These are phyloP conservation scores for Zaprionus lineosus DNA, from an alignment of 2,888 invertebrate species.

Conservation along the genomic window DNA sequence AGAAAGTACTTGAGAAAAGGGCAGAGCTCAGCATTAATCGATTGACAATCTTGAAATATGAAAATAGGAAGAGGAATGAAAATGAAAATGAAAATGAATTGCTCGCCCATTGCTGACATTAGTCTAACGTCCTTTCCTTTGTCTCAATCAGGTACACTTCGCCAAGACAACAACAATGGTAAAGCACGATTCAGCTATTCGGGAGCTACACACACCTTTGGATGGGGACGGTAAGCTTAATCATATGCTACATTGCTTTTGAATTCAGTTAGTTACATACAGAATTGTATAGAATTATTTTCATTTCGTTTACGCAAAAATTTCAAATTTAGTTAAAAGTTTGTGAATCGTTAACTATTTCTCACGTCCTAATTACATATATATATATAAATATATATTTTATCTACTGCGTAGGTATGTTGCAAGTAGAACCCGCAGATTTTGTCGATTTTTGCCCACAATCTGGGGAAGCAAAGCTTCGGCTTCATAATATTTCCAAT, in stretches of 20 bases:
- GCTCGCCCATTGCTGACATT: too few relatives aligned
- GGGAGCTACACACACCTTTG: slow-evolving; percentile 71
- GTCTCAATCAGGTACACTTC: slow-evolving; percentile 85
- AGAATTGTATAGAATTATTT: background rate
- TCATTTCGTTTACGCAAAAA: slow-evolving; percentile 13
- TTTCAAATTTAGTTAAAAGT: slow-evolving; percentile 31
- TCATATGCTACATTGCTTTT: slow-evolving; percentile 18
- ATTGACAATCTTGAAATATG: slow-evolving; percentile 23
- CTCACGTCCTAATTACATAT: slow-evolving; percentile 5
- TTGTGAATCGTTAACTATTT: slow-evolving; percentile 12
- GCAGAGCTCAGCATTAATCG: slow-evolving; percentile 56
- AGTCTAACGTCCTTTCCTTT: slow-evolving; percentile 17
- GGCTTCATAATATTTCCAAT: slow-evolving; percentile 88
- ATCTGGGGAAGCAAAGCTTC: slow-evolving; percentile 82
- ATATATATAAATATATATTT: slow-evolving; percentile 13
- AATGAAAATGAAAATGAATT: too few relatives aligned
- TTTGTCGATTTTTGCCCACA: slow-evolving; percentile 87
- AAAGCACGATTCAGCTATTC: slow-evolving; percentile 83
- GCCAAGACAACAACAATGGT: slow-evolving; percentile 83
- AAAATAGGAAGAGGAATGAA: slow-evolving; percentile 1
- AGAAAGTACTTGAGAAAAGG: slow-evolving; percentile 35
- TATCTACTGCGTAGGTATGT: slow-evolving; percentile 83
- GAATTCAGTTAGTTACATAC: slow-evolving; percentile 23
- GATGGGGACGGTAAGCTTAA: slow-evolving; percentile 66
- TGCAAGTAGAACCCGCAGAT: slow-evolving; percentile 87